phyloP scores from a whole-genome alignment of 2,888 invertebrate genomes.

The Lacanobia wlatinum region DNA sequence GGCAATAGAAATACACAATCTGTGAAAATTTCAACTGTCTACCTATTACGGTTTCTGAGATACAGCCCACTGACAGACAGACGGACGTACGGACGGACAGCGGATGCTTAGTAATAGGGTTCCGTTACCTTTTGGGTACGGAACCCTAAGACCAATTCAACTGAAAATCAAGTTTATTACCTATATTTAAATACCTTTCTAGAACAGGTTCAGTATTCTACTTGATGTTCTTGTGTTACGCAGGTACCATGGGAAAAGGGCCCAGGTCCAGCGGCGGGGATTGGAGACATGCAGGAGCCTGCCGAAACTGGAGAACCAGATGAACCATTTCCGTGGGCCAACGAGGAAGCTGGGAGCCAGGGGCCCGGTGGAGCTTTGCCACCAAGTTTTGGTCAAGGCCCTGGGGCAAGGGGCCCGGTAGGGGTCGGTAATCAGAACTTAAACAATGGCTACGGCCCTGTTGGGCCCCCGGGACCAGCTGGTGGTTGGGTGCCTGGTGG shows the following conservation, averaged over 20 bases:
- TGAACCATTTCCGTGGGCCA: slow-evolving; percentile 10
- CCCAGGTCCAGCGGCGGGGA: slow-evolving; percentile 14
- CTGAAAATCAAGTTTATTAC: too few relatives aligned
- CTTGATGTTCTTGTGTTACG: background rate
- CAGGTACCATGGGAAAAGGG: slow-evolving; percentile 33
- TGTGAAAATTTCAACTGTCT: too few relatives aligned
- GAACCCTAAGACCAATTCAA: too few relatives aligned
- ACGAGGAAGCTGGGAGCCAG: background rate
- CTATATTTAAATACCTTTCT: too few relatives aligned
- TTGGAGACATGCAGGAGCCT: background rate
- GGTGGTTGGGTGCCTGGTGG: background rate
- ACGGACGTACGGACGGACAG: too few relatives aligned
- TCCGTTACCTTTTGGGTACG: too few relatives aligned
- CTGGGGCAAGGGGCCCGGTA: background rate
- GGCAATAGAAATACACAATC: too few relatives aligned
- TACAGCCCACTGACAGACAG: too few relatives aligned
- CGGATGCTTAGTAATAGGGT: too few relatives aligned
- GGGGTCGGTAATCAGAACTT: background rate
- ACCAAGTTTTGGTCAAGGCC: background rate
- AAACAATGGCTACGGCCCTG: background rate
- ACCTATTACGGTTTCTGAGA: too few relatives aligned
- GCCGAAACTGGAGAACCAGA: background rate
- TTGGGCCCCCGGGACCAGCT: slow-evolving; percentile 25
- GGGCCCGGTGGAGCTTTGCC: background rate
- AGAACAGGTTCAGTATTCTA: too few relatives aligned